A percentile compares a stretch with the other conserved stretches of the same genome.
phyloP scores from a whole-genome alignment of 2,888 invertebrate species.

The Thymelicus sylvestris region DNA sequence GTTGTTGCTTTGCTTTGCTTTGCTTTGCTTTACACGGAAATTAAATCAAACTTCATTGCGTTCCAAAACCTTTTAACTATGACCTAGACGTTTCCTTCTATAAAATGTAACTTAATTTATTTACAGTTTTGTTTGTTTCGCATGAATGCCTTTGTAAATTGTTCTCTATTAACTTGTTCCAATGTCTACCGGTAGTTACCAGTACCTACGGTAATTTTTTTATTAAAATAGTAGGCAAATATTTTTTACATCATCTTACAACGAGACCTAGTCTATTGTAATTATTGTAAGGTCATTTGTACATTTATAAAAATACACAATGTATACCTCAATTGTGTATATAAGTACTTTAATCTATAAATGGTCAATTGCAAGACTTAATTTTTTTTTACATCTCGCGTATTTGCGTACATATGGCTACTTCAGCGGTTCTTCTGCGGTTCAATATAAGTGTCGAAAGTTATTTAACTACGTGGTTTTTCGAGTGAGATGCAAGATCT shows the following conservation, averaged over 20 bases:
- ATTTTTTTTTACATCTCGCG: too few species aligned
- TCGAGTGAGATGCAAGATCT: too few species aligned
- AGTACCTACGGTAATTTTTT: background rate
- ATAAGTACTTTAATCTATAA: too few species aligned
- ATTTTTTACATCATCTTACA: background rate
- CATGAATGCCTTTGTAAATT: constrained; percentile 7
- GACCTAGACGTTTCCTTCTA: background rate
- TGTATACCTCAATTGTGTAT: too few species aligned
- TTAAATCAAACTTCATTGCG: background rate
- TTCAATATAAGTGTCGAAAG: too few species aligned
- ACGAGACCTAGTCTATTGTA: background rate
- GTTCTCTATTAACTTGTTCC: constrained; percentile 1
- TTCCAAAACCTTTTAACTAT: background rate
- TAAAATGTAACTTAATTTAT: background rate
- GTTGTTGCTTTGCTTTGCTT: too few species aligned
- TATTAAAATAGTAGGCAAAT: background rate
- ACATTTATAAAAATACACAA: too few species aligned
- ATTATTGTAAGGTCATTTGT: too few species aligned
- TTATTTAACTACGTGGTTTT: too few species aligned
- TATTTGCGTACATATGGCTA: too few species aligned
- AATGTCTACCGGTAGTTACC: constrained; percentile 5
- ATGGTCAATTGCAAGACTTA: too few species aligned
- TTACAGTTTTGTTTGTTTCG: constrained; percentile 1
- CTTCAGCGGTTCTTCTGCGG: too few species aligned
- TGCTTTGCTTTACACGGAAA: background rate